Percentiles rank a stretch among this genome's conserved stretches.
Evolutionary conservation across 2,113 vertebrate species (phyloP).

Genomic region (Athene cunicularia): DNA sequence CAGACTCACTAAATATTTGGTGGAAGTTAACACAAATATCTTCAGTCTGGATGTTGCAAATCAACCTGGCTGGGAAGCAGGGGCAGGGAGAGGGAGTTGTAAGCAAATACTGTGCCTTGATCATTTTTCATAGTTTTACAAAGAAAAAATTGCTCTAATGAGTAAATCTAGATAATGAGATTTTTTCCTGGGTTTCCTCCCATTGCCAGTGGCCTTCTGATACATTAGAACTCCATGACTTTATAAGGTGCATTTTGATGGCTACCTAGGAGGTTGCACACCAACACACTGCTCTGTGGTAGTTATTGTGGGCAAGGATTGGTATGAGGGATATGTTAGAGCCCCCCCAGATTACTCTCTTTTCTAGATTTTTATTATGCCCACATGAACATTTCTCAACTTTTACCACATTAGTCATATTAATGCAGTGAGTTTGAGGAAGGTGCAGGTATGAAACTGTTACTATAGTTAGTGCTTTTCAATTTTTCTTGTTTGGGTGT

Average conservation of each 20-base stretch:
- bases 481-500: neutral
- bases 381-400: neutral
- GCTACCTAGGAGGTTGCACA: neutral
- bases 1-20: neutral
- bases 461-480: neutral
- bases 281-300: neutral
- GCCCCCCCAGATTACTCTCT: neutral
- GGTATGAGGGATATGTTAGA: rapidly evolving
- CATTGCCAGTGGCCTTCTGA: neutral
- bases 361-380: neutral
- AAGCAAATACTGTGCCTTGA: neutral
- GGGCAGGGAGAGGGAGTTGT: neutral
- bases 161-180: neutral
- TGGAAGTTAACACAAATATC: neutral
- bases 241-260: neutral
- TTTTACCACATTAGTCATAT: neutral
- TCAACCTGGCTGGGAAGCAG: neutral
- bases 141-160: neutral
- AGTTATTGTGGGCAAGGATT: rapidly evolving
- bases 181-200: neutral
- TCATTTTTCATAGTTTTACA: neutral
- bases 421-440: neutral
- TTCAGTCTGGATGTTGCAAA: neutral
- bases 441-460: neutral
- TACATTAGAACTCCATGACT: neutral